Percentiles rank a stretch among this genome's conserved stretches.
phyloP scores from a whole-genome alignment of 2,113 vertebrate genomes.

The Amphiprion percula region DNA sequence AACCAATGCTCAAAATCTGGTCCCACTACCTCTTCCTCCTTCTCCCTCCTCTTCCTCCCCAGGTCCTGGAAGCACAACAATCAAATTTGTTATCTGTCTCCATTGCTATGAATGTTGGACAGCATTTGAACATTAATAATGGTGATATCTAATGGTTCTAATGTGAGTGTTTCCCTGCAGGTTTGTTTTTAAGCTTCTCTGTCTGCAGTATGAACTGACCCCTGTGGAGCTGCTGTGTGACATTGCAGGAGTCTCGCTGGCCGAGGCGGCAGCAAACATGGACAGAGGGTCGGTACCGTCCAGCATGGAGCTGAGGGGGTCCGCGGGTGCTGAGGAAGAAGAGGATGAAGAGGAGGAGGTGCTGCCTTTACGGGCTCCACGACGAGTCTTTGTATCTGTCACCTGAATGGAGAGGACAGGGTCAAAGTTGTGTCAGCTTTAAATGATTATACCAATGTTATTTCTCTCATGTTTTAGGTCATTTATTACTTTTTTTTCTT shows the following conservation, averaged over 20 bases:
- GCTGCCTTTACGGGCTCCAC: constrained; percentile 91
- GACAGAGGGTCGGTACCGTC: constrained; percentile 96
- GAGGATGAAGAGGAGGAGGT: constrained; percentile 95
- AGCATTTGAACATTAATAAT: too few relatives aligned
- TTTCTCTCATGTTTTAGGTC: too few relatives aligned
- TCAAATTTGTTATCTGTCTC: background rate
- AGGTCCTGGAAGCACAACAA: constrained; percentile 83
- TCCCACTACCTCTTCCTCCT: constrained; percentile 86
- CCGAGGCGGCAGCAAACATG: constrained; percentile 89
- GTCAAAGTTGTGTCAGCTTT: background rate
- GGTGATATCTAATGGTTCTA: too few relatives aligned
- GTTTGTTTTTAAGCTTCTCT: too few relatives aligned
- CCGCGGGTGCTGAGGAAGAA: constrained; percentile 87
- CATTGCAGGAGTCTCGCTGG: constrained; percentile 75
- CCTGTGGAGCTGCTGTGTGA: constrained; percentile 74
- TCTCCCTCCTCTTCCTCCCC: constrained; percentile 87
- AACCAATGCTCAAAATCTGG: constrained; percentile 95
- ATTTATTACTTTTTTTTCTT: too few relatives aligned
- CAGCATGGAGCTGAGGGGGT: constrained; percentile 93
- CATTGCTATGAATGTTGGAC: background rate
- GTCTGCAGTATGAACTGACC: constrained; percentile 56
- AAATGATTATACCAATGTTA: background rate
- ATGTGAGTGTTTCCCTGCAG: too few relatives aligned
- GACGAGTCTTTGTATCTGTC: constrained; percentile 92
- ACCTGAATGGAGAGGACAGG: constrained; percentile 82